Conservation (phyloP, 64 coral and sea anemone genomes). For the Catalaphyllia jardinei region DNA sequence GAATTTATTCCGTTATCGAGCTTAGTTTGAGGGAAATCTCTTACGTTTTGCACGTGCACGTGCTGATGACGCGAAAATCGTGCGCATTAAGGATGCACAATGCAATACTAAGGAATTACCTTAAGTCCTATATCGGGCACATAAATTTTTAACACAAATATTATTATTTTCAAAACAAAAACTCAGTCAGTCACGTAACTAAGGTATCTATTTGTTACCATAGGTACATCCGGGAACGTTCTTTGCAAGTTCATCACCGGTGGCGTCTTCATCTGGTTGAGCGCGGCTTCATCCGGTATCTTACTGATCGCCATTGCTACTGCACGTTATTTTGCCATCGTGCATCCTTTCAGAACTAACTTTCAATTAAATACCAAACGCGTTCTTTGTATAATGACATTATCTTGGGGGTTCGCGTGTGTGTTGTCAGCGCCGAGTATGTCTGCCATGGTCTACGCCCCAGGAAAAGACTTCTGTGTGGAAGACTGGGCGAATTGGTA, state of each 20-base stretch:
- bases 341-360: slow-evolving; percentile 9
- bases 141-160: not conserved
- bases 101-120: too few species aligned
- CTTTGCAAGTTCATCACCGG: slow-evolving; percentile 76
- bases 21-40: too few species aligned
- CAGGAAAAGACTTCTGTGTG: slow-evolving; percentile 45
- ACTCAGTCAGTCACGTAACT: not conserved
- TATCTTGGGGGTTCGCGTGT: slow-evolving; percentile 51
- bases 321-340: slow-evolving; percentile 56
- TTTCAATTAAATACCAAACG: slow-evolving; percentile 39
- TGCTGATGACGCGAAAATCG: too few species aligned
- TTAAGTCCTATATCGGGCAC: not conserved
- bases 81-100: too few species aligned
- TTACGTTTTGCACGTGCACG: too few species aligned
- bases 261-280: slow-evolving; percentile 69
- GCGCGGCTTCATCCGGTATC: slow-evolving; percentile 58
- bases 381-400: slow-evolving; percentile 22
- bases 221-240: slow-evolving; percentile 37
- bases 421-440: slow-evolving; percentile 41
- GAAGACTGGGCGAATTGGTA: slow-evolving; percentile 63
- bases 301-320: slow-evolving; percentile 54
- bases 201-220: not conserved
- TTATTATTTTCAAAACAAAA: not conserved
- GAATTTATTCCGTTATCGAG: too few species aligned
- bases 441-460: slow-evolving; percentile 40